phyloP scores from a whole-genome alignment of 2,888 invertebrate genomes.

The Idaea dimidiata region DNA sequence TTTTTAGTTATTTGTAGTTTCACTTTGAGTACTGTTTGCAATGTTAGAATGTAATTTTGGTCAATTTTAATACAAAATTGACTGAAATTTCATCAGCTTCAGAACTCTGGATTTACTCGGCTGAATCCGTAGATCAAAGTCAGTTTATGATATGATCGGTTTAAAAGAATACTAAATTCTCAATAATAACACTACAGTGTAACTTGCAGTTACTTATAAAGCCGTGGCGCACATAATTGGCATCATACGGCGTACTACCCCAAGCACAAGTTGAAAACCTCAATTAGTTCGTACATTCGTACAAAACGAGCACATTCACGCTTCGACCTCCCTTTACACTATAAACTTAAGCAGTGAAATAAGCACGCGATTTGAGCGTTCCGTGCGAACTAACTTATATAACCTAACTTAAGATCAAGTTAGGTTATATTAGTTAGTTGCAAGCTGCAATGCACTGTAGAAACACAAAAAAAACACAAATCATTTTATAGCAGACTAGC shows the following conservation, averaged over 20 bases:
- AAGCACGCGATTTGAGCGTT: conserved; percentile 12
- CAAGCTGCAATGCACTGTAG: too few species aligned
- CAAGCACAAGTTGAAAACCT: conserved; percentile 19
- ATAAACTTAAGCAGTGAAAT: conserved; percentile 18
- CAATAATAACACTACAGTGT: conserved; percentile 9
- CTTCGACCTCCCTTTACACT: conserved; percentile 19
- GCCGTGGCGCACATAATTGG: conserved; percentile 26
- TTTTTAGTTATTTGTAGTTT: too few species aligned
- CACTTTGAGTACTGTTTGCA: too few species aligned
- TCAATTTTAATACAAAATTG: too few species aligned
- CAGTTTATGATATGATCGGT: too few species aligned
- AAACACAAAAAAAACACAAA: too few species aligned
- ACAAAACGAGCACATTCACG: conserved; percentile 24
- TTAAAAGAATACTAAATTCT: neutral
- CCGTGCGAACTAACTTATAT: neutral
- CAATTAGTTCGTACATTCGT: conserved; percentile 21
- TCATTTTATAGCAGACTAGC: neutral
- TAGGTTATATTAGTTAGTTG: too few species aligned
- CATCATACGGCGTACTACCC: conserved; percentile 18
- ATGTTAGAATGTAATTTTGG: too few species aligned
- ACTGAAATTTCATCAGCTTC: too few species aligned
- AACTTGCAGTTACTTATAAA: conserved; percentile 14
- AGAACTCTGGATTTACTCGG: too few species aligned
- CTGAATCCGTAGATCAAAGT: too few species aligned
- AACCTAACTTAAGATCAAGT: neutral